phyloP scores from a whole-genome alignment of 2,113 vertebrate genomes.

The Myotis brandtii region DNA sequence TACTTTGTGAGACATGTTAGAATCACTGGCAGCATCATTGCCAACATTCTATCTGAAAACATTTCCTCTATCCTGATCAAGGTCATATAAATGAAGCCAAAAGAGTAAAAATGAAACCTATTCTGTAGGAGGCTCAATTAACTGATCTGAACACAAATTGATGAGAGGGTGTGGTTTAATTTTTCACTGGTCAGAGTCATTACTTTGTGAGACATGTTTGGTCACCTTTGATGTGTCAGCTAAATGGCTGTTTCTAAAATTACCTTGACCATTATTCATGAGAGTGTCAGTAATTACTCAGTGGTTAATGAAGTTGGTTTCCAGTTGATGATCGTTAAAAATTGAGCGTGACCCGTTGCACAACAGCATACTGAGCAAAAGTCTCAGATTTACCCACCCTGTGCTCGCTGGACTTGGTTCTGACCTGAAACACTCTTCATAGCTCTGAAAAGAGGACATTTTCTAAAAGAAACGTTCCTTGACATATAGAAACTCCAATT shows the following conservation, averaged over 20 bases:
- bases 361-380: constrained; percentile 22
- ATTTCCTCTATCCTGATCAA: constrained; percentile 58
- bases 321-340: constrained; percentile 66
- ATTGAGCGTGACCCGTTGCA: not conserved
- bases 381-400: not conserved
- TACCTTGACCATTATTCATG: constrained; percentile 76
- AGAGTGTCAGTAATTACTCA: constrained; percentile 73
- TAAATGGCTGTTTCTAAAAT: constrained; percentile 81
- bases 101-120: constrained; percentile 72
- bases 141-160: constrained; percentile 72
- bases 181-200: constrained; percentile 77
- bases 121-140: constrained; percentile 73
- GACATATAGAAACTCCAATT: not conserved
- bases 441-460: not conserved
- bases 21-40: not conserved
- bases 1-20: constrained; percentile 72
- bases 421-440: not conserved
- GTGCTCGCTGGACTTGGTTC: not conserved
- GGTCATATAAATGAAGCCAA: constrained; percentile 65
- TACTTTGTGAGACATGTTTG: constrained; percentile 72
- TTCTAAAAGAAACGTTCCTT: not conserved
- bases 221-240: constrained; percentile 80
- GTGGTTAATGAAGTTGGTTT: constrained; percentile 76
- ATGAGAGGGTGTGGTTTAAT: constrained; percentile 75
- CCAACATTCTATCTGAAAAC: constrained; percentile 25